Conservation (phyloP, 92 coral and sea anemone genomes). For the Epizoanthus rinbou region DNA sequence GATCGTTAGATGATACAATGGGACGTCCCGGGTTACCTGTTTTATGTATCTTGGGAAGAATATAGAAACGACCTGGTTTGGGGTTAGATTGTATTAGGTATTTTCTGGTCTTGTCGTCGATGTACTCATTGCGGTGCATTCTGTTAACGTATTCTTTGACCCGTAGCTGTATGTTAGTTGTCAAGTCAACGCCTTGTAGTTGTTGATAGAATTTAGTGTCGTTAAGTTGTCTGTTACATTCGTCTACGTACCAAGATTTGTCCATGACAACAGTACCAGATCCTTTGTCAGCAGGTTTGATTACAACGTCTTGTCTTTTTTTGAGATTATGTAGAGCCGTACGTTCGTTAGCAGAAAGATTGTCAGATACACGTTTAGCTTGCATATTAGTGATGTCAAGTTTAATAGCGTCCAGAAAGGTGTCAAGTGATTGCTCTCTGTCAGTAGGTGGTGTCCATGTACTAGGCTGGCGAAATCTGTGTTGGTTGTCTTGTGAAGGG, state of each 20-base stretch:
- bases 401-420: conserved; percentile 32
- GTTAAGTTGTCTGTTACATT: not conserved
- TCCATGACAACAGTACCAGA: not conserved
- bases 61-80: conserved; percentile 48
- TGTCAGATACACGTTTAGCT: conserved; percentile 38
- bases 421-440: conserved; percentile 4
- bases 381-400: conserved; percentile 40
- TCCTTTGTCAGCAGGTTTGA: conserved; percentile 3
- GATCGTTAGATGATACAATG: not conserved
- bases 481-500: conserved; percentile 16
- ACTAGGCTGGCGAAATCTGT: not conserved
- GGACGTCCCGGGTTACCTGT: conserved; percentile 35
- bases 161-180: conserved; percentile 38
- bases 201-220: conserved; percentile 19
- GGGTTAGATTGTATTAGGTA: conserved; percentile 38
- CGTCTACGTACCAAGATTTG: not conserved
- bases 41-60: conserved; percentile 42
- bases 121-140: conserved; percentile 35
- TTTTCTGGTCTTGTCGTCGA: conserved; percentile 37
- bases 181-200: conserved; percentile 33
- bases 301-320: conserved; percentile 26
- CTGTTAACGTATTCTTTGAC: conserved; percentile 36
- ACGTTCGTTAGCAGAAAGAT: conserved; percentile 37
- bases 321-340: conserved; percentile 18
- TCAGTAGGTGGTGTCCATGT: conserved; percentile 18